Percentiles rank a stretch among this genome's conserved stretches.
Evolutionary conservation across 1,140 invertebrate genomes (phyloP).

Genomic region (Steinernema khuongi): DNA sequence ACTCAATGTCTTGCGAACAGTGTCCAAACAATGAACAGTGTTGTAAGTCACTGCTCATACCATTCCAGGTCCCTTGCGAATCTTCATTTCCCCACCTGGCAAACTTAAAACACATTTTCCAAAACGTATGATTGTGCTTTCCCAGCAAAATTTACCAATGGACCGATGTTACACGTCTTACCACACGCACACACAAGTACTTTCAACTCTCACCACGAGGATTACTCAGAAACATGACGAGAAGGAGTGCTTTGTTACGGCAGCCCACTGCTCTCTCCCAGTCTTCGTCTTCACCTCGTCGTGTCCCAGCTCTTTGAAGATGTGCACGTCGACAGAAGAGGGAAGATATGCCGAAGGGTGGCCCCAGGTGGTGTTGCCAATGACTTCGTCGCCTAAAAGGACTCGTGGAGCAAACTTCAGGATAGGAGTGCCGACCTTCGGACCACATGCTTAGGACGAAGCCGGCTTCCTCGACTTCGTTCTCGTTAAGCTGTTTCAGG

Average conservation of each 20-base stretch:
- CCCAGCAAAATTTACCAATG: no score
- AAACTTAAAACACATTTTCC: no score
- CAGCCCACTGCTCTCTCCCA: neutral
- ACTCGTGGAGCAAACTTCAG: neutral
- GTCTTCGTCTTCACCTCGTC: neutral
- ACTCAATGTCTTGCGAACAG: no score
- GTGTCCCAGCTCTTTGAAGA: neutral
- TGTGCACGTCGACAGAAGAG: neutral
- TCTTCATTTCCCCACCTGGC: no score
- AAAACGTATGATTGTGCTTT: no score
- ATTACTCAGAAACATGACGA: no score
- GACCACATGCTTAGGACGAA: constrained; percentile 19
- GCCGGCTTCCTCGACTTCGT: constrained; percentile 12
- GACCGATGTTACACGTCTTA: no score
- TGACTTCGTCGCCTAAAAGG: constrained; percentile 13
- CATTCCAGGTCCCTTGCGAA: no score
- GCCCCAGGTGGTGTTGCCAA: constrained; percentile 21
- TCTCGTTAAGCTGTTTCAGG: neutral
- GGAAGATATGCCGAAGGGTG: neutral
- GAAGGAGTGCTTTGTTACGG: neutral
- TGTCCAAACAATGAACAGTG: no score
- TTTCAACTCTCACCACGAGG: no score
- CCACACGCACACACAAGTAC: no score
- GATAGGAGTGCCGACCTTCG: neutral
- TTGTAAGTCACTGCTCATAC: no score